phyloP scores from a whole-genome alignment of 2,888 invertebrate genomes.

The Protophormia terraenovae region DNA sequence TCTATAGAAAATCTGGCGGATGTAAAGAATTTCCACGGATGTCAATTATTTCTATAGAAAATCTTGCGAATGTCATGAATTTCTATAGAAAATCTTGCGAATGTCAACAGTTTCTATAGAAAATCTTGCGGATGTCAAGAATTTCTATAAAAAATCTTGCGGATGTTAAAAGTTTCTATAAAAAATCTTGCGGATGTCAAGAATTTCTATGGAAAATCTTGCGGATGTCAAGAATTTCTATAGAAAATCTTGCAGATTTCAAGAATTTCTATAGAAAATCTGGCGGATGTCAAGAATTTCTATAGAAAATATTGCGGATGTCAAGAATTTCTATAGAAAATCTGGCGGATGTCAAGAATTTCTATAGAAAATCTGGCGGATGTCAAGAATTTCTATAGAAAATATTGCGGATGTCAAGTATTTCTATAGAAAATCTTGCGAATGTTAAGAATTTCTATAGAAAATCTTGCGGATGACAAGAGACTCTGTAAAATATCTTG shows the following conservation, averaged over 20 bases:
- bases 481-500: too few species aligned
- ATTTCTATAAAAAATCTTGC: not conserved
- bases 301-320: not conserved
- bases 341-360: not conserved
- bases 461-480: too few species aligned
- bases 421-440: too few species aligned
- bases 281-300: not conserved
- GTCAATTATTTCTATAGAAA: not conserved
- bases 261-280: too few species aligned
- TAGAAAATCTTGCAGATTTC: too few species aligned
- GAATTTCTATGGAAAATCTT: too few species aligned
- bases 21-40: too few species aligned
- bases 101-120: not conserved
- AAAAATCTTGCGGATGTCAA: too few species aligned
- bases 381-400: not conserved
- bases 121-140: not conserved
- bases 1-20: too few species aligned
- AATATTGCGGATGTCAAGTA: too few species aligned
- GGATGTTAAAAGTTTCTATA: not conserved
- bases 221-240: too few species aligned
- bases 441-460: too few species aligned
- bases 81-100: not conserved
- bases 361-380: not conserved
- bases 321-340: not conserved
- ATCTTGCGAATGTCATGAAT: not conserved